These are phyloP conservation scores for Tokudaia tokunoshimensis DNA, from an alignment of 2,797 vertebrate genomes.

Conservation along the genomic window DNA sequence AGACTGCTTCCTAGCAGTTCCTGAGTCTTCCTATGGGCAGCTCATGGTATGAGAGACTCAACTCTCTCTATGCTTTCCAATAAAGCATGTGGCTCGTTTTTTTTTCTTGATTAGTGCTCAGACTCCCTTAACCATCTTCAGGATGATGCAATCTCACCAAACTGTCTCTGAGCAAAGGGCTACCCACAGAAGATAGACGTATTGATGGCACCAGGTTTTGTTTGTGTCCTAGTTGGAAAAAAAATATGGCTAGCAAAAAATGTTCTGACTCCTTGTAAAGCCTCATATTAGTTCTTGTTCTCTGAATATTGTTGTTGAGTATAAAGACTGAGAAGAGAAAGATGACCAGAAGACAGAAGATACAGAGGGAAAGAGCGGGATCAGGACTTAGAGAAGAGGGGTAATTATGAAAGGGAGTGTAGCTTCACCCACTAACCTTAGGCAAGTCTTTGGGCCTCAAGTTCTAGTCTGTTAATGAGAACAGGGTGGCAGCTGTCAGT, in stretches of 20 bases:
- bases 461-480: background rate
- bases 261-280: background rate
- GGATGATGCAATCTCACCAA: background rate
- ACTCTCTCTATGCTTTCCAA: background rate
- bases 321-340: constrained; percentile 3
- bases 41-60: background rate
- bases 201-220: background rate
- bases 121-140: background rate
- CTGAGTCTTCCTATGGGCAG: background rate
- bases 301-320: constrained; percentile 34
- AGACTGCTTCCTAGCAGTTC: background rate
- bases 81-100: background rate
- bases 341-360: background rate
- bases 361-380: background rate
- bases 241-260: constrained; percentile 25
- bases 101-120: background rate
- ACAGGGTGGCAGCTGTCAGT: background rate
- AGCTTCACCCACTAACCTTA: background rate
- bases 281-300: constrained; percentile 18
- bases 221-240: background rate
- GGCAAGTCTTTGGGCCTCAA: constrained; percentile 15
- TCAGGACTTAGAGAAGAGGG: background rate
- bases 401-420: background rate
- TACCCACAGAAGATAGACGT: background rate
- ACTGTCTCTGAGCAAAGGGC: background rate